A percentile compares a stretch with the other conserved stretches of the same genome.
Conservation (phyloP, 2,797 vertebrate genomes). For the Malacoctenus gilli region DNA sequence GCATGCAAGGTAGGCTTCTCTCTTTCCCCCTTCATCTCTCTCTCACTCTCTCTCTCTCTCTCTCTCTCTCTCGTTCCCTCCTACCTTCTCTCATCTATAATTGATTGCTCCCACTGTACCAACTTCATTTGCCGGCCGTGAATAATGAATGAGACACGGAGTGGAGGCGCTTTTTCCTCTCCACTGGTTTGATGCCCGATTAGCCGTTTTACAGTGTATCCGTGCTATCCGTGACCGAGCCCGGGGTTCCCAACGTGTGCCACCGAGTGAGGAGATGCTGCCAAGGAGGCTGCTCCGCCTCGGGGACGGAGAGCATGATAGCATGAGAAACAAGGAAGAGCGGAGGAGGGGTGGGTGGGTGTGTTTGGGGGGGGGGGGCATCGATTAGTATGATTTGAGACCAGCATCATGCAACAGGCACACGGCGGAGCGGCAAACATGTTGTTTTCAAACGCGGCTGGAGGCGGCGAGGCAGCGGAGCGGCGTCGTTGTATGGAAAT, state of each 20-base stretch:
- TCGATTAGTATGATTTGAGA: constrained; percentile 23
- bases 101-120: constrained; percentile 82
- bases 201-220: constrained; percentile 66
- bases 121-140: constrained; percentile 81
- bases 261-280: constrained; percentile 23
- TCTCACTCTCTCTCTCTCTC: constrained; percentile 54
- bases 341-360: too few relatives aligned
- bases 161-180: constrained; percentile 72
- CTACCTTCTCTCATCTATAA: constrained; percentile 81
- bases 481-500: constrained; percentile 40
- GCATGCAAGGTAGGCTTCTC: constrained; percentile 59
- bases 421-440: constrained; percentile 1
- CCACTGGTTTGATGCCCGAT: constrained; percentile 75
- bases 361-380: too few relatives aligned
- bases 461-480: constrained; percentile 12
- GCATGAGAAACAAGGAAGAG: not conserved
- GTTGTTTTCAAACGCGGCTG: too few relatives aligned
- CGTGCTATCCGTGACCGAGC: constrained; percentile 62
- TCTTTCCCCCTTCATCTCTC: constrained; percentile 47
- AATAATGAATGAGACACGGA: constrained; percentile 83
- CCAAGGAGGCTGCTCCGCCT: constrained; percentile 17
- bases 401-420: constrained; percentile 25
- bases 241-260: constrained; percentile 48
- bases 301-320: not conserved
- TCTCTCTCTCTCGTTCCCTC: constrained; percentile 50